These are phyloP conservation scores for Argopecten irradians DNA, from an alignment of 1,140 invertebrate genomes.

Conservation along the genomic window DNA sequence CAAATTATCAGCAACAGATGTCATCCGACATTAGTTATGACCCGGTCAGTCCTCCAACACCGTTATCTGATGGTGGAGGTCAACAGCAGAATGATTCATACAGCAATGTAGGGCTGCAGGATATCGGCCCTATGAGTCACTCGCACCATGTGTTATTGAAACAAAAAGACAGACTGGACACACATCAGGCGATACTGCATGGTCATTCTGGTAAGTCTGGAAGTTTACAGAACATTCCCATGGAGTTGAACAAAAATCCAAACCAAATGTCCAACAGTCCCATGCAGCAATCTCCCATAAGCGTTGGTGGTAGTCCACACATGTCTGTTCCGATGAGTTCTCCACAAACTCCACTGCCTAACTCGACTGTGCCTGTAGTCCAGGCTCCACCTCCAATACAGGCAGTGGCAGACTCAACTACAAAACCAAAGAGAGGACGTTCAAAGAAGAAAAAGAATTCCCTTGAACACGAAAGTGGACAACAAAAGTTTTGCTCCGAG, in stretches of 20 bases:
- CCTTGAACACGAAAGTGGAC: conserved; percentile 40
- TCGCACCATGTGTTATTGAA: conserved; percentile 29
- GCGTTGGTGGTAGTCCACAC: conserved; percentile 59
- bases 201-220: conserved; percentile 9
- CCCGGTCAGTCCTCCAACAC: conserved; percentile 68
- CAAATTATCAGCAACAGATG: conserved; percentile 26
- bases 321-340: conserved; percentile 55
- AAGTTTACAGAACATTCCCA: conserved; percentile 32
- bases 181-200: not conserved
- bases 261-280: conserved; percentile 59
- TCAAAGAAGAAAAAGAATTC: conserved; percentile 63
- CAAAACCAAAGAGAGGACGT: conserved; percentile 68
- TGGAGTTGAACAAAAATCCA: conserved; percentile 33
- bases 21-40: conserved; percentile 67
- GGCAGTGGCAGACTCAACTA: conserved; percentile 73
- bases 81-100: conserved; percentile 58
- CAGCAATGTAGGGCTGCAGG: conserved; percentile 58
- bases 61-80: conserved; percentile 46
- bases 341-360: conserved; percentile 58
- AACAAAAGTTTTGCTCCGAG: conserved; percentile 27
- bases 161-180: conserved; percentile 23
- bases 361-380: conserved; percentile 58
- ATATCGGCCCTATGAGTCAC: conserved; percentile 58
- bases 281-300: conserved; percentile 61
- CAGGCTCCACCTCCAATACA: conserved; percentile 64